A percentile compares a stretch with the other conserved stretches of the same genome.
These are phyloP conservation scores for Tonatia bakeri DNA, from an alignment of 2,113 vertebrate genomes.

Conservation along the genomic window DNA sequence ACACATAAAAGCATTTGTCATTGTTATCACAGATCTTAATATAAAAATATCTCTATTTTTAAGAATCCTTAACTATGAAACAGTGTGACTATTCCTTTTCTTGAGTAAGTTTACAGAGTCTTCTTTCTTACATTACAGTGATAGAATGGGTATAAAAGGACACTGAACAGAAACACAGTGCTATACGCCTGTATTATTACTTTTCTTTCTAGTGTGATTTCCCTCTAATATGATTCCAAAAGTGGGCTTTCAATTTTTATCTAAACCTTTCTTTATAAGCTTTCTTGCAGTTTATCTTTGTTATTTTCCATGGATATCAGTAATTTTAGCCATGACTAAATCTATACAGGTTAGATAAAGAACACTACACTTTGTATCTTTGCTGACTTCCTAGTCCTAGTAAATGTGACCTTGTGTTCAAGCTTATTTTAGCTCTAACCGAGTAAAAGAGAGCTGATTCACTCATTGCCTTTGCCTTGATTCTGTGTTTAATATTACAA, in stretches of 20 bases:
- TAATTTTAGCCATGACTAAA: neutral
- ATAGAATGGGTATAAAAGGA: neutral
- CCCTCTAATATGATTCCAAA: neutral
- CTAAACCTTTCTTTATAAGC: conserved; percentile 32
- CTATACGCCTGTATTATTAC: neutral
- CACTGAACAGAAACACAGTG: neutral
- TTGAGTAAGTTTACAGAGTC: neutral
- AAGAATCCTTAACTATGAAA: neutral
- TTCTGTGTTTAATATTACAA: conserved; percentile 33
- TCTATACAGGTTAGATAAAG: conserved; percentile 32
- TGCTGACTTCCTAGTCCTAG: neutral
- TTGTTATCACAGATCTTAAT: neutral
- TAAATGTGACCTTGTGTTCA: conserved; percentile 45
- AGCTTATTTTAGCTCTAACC: conserved; percentile 52
- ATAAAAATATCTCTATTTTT: neutral
- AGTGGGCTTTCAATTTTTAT: neutral
- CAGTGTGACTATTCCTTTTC: neutral
- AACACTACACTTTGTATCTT: conserved; percentile 24
- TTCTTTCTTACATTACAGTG: neutral
- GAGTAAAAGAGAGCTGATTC: conserved; percentile 41
- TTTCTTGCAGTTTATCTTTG: neutral
- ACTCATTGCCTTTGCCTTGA: conserved; percentile 3
- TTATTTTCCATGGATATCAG: conserved; percentile 11
- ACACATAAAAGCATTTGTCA: neutral
- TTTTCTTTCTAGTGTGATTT: neutral